Base-by-base conservation (phyloP, 2,797 vertebrate species). In the Tiaroga cobitis region DNA sequence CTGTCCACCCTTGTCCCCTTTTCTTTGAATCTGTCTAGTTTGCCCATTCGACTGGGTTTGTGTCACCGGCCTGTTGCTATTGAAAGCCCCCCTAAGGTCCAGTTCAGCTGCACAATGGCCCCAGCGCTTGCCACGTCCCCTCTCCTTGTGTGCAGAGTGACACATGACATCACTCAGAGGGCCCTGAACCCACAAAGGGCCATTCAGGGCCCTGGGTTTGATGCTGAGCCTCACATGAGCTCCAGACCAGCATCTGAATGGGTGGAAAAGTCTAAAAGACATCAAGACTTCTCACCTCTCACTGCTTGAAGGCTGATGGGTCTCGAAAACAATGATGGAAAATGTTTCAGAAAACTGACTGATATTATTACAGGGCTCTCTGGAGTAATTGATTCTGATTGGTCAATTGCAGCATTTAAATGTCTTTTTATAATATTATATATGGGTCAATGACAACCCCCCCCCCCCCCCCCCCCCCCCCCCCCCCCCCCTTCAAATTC, bases 21-120 rank as follows among this genome's bases (percentile, higher is more conserved):
- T 81, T 86, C 80, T 82, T 84, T 89, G 70, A 83, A 49, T 84
- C 78, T 81, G 87, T 85, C 81, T 86, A 68, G 79, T 84, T 81
- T 77, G 86, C 79, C 72, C 80, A 85, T 41, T 63, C 4, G 54
- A 21, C 78, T 84, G 77, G 43, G 72, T 1, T 76, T 69, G 82
- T 81, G 86, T 81, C 86, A 87, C 49, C 76, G 74, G 78, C 78
- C 78, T 54, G 82, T 74, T 77, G 86, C 59, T 75, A 77, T 4
- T 81, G 79, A 81, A 81, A 77, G 59, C 32, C 59, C 83, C 70
- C 76, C 79, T 85, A 37, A 54, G 32, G 75, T 78, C 24, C 15
- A 29, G 68, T 46, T 79, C 63, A 72, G 65, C 46, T 29, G 16
- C 88, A 82, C 51, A 80, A 72, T 67, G 80, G 63, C 56, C 32